Evolutionary conservation across 1,140 invertebrate species (phyloP).

Genomic region (Charaxes varanes): DNA sequence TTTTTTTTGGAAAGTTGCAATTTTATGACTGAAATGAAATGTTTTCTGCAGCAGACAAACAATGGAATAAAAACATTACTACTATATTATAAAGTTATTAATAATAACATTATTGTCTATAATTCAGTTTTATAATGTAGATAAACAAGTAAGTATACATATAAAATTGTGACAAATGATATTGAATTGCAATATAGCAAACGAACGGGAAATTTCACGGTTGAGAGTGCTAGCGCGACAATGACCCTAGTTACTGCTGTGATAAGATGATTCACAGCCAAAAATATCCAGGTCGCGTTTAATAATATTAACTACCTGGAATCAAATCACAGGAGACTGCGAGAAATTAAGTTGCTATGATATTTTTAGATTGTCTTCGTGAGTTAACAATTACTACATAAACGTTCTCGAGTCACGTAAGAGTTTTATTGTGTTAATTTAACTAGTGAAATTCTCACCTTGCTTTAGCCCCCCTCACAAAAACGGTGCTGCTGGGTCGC

Average conservation of each 20-base stretch:
- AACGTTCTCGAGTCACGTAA: conserved; percentile 5
- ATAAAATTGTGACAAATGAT: background rate
- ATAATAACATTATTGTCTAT: too few relatives aligned
- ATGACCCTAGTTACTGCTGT: conserved; percentile 8
- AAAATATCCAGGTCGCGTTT: conserved; percentile 19
- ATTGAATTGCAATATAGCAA: conserved; percentile 1
- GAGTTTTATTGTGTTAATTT: conserved; percentile 5
- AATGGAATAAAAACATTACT: too few relatives aligned
- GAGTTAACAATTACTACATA: conserved; percentile 21
- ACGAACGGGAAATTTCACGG: conserved; percentile 25
- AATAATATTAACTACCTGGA: conserved; percentile 20
- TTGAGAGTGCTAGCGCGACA: conserved; percentile 16
- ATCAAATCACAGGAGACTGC: conserved; percentile 2
- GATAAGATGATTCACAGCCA: conserved; percentile 21
- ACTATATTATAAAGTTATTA: too few relatives aligned
- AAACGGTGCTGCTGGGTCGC: conserved; percentile 47
- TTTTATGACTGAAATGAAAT: too few relatives aligned
- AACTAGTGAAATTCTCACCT: conserved; percentile 46
- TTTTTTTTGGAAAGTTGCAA: too few relatives aligned
- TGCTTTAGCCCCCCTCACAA: conserved; percentile 52
- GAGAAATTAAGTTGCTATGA: conserved; percentile 19
- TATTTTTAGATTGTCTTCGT: conserved; percentile 27
- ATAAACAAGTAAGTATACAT: background rate
- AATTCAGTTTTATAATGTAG: too few relatives aligned
- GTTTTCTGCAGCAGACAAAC: too few relatives aligned